phyloP scores from a whole-genome alignment of 2,113 vertebrate species.

The Accipiter virgatus region DNA sequence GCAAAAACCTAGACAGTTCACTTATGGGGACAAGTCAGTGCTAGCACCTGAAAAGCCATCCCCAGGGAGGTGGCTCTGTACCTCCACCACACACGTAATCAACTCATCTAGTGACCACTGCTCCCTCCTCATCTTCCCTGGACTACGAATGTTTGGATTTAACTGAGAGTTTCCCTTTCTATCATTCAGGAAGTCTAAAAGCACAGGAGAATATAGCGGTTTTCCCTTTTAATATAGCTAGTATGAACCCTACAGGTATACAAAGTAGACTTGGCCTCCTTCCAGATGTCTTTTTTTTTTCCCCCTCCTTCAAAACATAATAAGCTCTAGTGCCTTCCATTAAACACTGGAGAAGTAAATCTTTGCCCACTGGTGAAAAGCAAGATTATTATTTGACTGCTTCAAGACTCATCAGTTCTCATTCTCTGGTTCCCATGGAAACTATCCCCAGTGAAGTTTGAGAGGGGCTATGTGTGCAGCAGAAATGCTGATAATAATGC shows the following conservation, averaged over 20 bases:
- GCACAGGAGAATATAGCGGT: background rate
- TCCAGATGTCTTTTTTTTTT: background rate
- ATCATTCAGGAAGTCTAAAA: background rate
- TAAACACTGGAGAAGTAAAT: constrained; percentile 39
- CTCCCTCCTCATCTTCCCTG: background rate
- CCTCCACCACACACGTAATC: background rate
- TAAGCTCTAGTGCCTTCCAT: constrained; percentile 20
- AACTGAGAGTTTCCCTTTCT: background rate
- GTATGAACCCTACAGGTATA: background rate
- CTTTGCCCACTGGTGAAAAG: constrained; percentile 59
- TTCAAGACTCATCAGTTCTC: constrained; percentile 63
- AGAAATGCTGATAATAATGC: constrained; percentile 47
- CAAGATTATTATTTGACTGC: constrained; percentile 63
- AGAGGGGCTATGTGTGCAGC: constrained; percentile 34
- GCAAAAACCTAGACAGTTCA: background rate
- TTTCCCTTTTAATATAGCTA: background rate
- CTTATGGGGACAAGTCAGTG: background rate
- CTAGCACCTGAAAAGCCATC: background rate
- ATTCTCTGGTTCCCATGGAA: constrained; percentile 74
- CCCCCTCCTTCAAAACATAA: background rate
- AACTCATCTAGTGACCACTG: background rate
- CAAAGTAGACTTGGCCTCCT: background rate
- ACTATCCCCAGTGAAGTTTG: constrained; percentile 59
- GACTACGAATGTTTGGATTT: background rate
- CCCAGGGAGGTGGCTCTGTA: background rate